Evolutionary conservation across 2,113 vertebrate genomes (phyloP).

Genomic region (Salvelinus sp.): DNA sequence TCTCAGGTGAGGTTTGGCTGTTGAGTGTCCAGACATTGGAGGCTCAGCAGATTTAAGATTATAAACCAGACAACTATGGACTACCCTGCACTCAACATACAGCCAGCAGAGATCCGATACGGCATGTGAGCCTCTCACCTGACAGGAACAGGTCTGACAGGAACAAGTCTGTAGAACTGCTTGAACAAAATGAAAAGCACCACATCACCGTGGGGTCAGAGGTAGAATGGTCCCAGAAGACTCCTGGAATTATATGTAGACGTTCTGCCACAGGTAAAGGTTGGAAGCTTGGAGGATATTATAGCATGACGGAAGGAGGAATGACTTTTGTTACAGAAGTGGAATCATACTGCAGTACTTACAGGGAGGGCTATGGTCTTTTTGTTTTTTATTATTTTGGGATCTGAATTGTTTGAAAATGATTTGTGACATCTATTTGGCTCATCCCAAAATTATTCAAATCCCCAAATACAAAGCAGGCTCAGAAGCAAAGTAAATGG

Average conservation of each 20-base stretch:
- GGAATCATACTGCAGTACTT: no score
- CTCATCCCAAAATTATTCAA: no score
- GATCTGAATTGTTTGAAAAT: no score
- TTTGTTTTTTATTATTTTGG: no score
- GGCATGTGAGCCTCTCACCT: not conserved
- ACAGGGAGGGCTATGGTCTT: no score
- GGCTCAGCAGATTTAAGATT: not conserved
- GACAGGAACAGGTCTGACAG: no score
- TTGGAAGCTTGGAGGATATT: not conserved
- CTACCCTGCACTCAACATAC: not conserved
- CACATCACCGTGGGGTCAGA: not conserved
- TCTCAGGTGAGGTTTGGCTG: not conserved
- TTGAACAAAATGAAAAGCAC: not conserved
- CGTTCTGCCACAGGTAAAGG: not conserved
- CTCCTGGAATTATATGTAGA: not conserved
- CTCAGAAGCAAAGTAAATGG: not conserved
- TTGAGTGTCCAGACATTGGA: not conserved
- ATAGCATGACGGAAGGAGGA: not conserved
- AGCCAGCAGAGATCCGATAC: no score
- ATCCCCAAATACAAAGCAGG: not conserved
- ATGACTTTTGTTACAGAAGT: not conserved
- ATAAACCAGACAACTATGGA: not conserved
- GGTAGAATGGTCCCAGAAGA: conserved; percentile 3
- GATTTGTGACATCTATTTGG: no score
- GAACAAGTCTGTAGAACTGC: not conserved